Evolutionary conservation across 2,797 vertebrate species (phyloP).

Genomic region (Poecile montanus): DNA sequence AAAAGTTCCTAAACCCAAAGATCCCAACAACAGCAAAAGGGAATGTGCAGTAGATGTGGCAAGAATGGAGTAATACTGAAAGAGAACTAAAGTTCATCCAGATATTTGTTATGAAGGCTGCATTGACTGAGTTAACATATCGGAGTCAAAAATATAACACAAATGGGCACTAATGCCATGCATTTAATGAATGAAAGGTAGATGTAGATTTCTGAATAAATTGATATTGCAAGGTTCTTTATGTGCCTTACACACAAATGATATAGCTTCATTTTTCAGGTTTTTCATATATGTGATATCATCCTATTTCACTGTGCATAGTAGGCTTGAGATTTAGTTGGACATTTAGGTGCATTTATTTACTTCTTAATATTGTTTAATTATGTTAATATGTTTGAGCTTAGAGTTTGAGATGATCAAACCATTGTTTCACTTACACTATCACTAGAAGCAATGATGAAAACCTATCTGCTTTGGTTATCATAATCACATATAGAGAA

Average conservation of each 20-base stretch:
- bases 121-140: neutral
- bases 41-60: neutral
- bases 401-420: neutral
- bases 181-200: neutral
- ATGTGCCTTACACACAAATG: neutral
- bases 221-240: neutral
- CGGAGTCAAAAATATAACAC: neutral
- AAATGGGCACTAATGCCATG: neutral
- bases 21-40: neutral
- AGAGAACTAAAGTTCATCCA: neutral
- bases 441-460: neutral
- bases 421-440: neutral
- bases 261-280: neutral
- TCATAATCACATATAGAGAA: neutral
- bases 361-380: neutral
- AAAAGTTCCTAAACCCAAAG: neutral
- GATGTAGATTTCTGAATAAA: neutral
- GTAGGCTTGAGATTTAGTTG: neutral
- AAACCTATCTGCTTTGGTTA: neutral
- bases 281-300: neutral
- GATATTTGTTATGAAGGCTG: neutral
- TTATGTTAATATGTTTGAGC: neutral
- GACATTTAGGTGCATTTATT: neutral
- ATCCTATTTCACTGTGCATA: neutral
- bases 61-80: neutral